These are phyloP conservation scores for Reticulitermes speratus DNA, from an alignment of 1,140 invertebrate genomes.

Conservation along the genomic window DNA sequence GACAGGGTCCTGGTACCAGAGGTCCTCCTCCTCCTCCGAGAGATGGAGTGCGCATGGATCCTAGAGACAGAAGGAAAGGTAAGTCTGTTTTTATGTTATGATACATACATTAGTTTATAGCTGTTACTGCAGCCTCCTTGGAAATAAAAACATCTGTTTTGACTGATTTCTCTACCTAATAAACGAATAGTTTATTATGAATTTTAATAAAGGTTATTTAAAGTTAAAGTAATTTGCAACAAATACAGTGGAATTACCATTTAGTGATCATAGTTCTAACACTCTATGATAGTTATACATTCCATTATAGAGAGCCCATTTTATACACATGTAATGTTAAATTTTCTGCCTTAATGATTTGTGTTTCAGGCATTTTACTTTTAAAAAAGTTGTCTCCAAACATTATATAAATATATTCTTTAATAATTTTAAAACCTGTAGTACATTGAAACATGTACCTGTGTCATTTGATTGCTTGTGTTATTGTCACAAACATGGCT, in stretches of 20 bases:
- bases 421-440: too few relatives aligned
- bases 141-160: neutral
- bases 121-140: neutral
- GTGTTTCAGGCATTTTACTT: too few relatives aligned
- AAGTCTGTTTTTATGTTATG: neutral
- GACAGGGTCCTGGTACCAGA: slow-evolving; percentile 44
- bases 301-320: too few relatives aligned
- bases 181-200: neutral
- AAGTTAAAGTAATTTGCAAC: neutral
- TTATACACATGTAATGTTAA: too few relatives aligned
- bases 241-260: neutral
- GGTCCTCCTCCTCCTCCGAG: slow-evolving; percentile 79
- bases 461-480: too few relatives aligned
- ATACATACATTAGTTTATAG: neutral
- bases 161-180: neutral
- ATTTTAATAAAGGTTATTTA: neutral
- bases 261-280: neutral
- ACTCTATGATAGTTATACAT: too few relatives aligned
- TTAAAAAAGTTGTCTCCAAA: too few relatives aligned
- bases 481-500: too few relatives aligned
- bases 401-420: too few relatives aligned
- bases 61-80: slow-evolving; percentile 43
- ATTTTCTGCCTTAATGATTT: too few relatives aligned
- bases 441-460: too few relatives aligned
- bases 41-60: slow-evolving; percentile 48